Base-by-base conservation (phyloP, 1,140 invertebrate species). In the Drosophila nigrodunni region DNA sequence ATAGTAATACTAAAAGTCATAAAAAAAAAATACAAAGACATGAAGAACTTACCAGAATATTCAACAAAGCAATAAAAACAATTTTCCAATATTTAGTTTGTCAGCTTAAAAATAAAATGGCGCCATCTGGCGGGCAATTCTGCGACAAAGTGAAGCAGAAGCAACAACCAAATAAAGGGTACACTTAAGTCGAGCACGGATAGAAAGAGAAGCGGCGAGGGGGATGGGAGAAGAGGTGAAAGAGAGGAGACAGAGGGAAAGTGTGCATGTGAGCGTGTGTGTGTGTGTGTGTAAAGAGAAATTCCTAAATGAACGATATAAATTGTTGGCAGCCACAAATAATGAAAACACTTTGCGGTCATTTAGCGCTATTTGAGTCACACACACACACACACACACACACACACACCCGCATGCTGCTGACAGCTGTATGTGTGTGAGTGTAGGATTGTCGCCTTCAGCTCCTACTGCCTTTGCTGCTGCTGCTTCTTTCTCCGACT, bases 221-320 rank as follows among this genome's bases (percentile, higher is more conserved):
- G 7, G 37, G 18, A 41, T 11, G 39, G 39, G 35, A 13, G 15
- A 11, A 41, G 1, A 50, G 34, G 8, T 3, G 41, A 10, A 25
- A 11, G 25, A 2, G 39, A 18, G n/a, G 10, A 11, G 25, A 59
- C 0, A 59, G 41, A 21, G 13, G 9, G 8, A 44, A 10, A 57
- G 7, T 5, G 21, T 34, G 30, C 74, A 65, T 80, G 82, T 81
- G 82, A 81, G 49, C 34, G 25, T 30, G 25, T 39, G 39, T n/a
- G 9, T 43, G 39, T 43, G 39, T 43, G 46, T 7, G 54, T 39
- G 34, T 18, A 79, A 75, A 86, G 75, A 67, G 83, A 87, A 88
- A 88, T 88, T 89, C 83, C 83, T 88, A 88, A 88, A 88, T 88
- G 85, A 88, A 88, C 85, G 85, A 88, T 88, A 88, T 88, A 88